Conservation (phyloP, 2,888 invertebrate genomes). For the Teinopalpus imperialis region DNA sequence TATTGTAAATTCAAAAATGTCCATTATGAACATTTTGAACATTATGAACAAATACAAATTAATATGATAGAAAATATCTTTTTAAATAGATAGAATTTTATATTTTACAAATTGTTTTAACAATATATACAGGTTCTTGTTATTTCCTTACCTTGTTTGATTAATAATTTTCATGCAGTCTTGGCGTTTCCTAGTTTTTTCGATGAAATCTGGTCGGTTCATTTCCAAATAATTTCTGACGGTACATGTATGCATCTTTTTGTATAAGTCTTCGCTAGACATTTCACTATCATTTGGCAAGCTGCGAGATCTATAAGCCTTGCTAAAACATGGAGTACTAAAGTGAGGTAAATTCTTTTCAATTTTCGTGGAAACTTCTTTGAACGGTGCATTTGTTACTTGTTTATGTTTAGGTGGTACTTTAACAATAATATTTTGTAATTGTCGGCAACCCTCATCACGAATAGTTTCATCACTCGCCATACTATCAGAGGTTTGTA, state of each 20-base stretch:
- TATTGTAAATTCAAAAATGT: no score
- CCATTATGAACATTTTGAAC: no score
- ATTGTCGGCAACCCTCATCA: constrained; percentile 39
- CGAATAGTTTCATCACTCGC: constrained; percentile 53
- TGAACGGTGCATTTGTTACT: constrained; percentile 47
- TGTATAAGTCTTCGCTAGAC: constrained; percentile 55
- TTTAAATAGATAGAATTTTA: no score
- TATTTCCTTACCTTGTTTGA: constrained; percentile 61
- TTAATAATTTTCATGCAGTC: constrained; percentile 60
- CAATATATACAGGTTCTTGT: no score
- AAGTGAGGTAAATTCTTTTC: constrained; percentile 40
- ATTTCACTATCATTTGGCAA: constrained; percentile 59
- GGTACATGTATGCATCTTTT: constrained; percentile 54
- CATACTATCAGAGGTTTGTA: constrained; percentile 70
- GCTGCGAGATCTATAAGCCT: constrained; percentile 48
- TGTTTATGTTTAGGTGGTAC: constrained; percentile 56
- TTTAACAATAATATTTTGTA: constrained; percentile 67
- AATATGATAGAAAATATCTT: no score
- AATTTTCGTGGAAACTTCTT: constrained; percentile 52
- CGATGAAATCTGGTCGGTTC: constrained; percentile 87
- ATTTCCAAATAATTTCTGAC: constrained; percentile 86
- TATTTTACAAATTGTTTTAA: no score
- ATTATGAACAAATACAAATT: no score
- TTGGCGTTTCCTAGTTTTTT: constrained; percentile 57
- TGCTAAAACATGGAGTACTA: constrained; percentile 38